These are phyloP conservation scores for Aphrophora alni DNA, from an alignment of 2,888 invertebrate genomes.

Conservation along the genomic window DNA sequence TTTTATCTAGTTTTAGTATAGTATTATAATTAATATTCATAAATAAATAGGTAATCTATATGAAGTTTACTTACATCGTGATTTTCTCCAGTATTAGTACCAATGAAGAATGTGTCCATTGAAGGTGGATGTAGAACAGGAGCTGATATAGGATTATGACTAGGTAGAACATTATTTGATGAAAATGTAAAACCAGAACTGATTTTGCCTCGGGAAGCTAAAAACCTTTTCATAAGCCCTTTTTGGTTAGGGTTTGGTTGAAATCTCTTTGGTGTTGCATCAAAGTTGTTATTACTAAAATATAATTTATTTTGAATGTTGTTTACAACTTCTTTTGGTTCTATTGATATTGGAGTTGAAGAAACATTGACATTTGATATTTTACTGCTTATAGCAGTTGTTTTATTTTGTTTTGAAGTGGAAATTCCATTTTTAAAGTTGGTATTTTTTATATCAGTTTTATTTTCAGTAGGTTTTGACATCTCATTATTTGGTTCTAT, in stretches of 20 bases:
- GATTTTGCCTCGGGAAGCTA: constrained; percentile 76
- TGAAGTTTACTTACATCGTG: not conserved
- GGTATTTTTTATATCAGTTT: not conserved
- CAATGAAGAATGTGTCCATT: not conserved
- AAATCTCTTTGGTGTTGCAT: constrained; percentile 56
- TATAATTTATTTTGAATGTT: not conserved
- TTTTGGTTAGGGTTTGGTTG: constrained; percentile 71
- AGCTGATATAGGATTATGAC: not conserved
- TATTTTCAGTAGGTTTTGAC: not conserved
- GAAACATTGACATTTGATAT: not conserved
- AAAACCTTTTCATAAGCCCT: constrained; percentile 85
- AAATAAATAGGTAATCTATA: too few relatives aligned
- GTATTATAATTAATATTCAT: too few relatives aligned
- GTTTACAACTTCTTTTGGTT: not conserved
- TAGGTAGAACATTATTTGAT: not conserved
- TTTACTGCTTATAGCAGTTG: not conserved
- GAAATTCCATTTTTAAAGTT: not conserved
- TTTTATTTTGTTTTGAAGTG: not conserved
- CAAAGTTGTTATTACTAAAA: not conserved
- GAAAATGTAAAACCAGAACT: constrained; percentile 22
- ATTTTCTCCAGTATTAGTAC: not conserved
- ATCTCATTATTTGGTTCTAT: not conserved
- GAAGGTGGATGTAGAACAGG: not conserved
- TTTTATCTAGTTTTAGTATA: too few relatives aligned
- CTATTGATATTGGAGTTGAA: not conserved